Evolutionary conservation across 2,113 vertebrate species (phyloP).

Genomic region (Microcebus lehilahytsara): DNA sequence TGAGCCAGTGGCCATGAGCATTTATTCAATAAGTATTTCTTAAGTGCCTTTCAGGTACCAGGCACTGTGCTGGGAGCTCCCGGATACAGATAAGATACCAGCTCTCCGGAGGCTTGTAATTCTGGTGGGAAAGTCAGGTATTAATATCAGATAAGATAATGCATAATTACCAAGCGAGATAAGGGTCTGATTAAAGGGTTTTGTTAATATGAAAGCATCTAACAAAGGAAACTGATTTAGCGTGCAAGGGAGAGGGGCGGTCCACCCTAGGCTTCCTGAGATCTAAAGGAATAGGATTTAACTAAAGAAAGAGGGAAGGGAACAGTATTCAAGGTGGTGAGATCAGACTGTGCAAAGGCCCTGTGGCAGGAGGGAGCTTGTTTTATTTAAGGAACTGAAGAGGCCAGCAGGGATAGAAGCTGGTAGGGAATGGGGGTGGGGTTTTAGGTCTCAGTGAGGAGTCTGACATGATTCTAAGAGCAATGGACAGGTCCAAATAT

Average conservation of each 20-base stretch:
- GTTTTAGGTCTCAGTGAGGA: neutral
- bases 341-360: conserved; percentile 39
- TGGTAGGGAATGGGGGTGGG: too few species aligned
- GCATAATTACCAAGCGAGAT: conserved; percentile 43
- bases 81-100: neutral
- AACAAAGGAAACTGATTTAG: conserved; percentile 37
- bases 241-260: neutral
- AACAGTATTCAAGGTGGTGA: neutral
- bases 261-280: neutral
- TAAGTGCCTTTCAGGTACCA: conserved; percentile 18
- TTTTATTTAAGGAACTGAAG: neutral
- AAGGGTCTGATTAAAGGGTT: conserved; percentile 45
- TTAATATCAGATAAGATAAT: conserved; percentile 44
- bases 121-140: conserved; percentile 25
- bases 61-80: neutral
- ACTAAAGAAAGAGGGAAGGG: neutral
- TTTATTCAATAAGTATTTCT: conserved; percentile 11
- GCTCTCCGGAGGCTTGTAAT: neutral
- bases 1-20: neutral
- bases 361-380: neutral
- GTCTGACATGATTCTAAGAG: neutral
- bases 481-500: neutral
- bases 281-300: neutral
- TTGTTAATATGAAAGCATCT: conserved; percentile 12
- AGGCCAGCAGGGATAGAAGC: neutral